Conservation (phyloP, 2,888 invertebrate genomes). For the Epinotia nisella region DNA sequence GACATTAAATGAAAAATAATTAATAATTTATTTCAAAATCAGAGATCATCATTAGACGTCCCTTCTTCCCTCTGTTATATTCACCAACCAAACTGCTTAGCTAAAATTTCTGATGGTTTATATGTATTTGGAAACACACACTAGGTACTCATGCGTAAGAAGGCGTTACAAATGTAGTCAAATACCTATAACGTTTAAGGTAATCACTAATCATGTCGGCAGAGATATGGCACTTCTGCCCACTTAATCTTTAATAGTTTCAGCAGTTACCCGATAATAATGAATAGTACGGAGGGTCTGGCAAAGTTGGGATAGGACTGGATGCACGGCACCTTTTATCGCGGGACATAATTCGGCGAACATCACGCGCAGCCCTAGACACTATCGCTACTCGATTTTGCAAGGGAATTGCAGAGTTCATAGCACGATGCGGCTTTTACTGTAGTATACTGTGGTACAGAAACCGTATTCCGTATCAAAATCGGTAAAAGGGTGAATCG, state of each 20-base stretch:
- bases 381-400: conserved; percentile 65
- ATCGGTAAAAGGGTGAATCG: neutral
- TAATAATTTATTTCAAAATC: too few relatives aligned
- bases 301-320: conserved; percentile 68
- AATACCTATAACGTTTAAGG: too few relatives aligned
- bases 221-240: conserved; percentile 7
- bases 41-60: too few relatives aligned
- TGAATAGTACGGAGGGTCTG: conserved; percentile 68
- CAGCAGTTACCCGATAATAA: conserved; percentile 75
- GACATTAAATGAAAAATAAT: too few relatives aligned
- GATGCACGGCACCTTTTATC: conserved; percentile 73
- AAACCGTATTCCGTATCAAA: neutral
- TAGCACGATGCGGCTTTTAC: conserved; percentile 23
- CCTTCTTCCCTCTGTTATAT: neutral
- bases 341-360: conserved; percentile 70
- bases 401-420: conserved; percentile 55
- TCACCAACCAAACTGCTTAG: neutral
- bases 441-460: neutral
- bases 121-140: neutral
- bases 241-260: conserved; percentile 46
- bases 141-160: neutral
- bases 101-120: neutral
- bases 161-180: neutral
- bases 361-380: conserved; percentile 70
- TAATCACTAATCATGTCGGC: neutral